Evolutionary conservation across 2,888 invertebrate species (phyloP).

Genomic region (Meta bourneti): DNA sequence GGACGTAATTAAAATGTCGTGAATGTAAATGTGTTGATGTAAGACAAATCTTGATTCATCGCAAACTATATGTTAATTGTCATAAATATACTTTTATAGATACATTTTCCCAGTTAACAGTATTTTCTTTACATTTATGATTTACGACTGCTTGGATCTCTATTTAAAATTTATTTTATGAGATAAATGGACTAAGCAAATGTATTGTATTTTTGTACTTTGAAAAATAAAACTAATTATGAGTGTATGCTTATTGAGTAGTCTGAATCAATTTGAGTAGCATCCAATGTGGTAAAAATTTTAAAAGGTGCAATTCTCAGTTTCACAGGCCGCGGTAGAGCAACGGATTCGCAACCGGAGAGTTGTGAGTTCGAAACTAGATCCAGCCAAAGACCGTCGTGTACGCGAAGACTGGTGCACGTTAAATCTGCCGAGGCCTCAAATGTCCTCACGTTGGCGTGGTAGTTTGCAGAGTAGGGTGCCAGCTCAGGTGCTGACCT

Average conservation of each 20-base stretch:
- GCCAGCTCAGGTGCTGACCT: no score
- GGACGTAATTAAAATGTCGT: conserved; percentile 21
- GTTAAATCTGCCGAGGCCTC: no score
- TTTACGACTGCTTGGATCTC: conserved; percentile 59
- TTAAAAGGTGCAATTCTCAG: no score
- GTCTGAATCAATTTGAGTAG: background rate
- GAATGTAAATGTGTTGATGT: conserved; percentile 48
- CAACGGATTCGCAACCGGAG: no score
- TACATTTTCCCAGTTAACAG: conserved; percentile 57
- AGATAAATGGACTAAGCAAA: conserved; percentile 69
- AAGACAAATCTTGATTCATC: conserved; percentile 44
- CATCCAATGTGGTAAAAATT: no score
- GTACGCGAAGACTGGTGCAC: no score
- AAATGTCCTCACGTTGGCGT: no score
- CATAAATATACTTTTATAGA: conserved; percentile 74
- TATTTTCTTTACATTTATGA: conserved; percentile 75
- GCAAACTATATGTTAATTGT: conserved; percentile 57
- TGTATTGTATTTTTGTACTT: conserved; percentile 76
- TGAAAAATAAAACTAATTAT: conserved; percentile 74
- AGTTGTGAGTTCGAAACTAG: no score
- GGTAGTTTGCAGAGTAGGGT: no score
- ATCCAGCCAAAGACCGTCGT: no score
- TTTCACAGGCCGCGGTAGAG: no score
- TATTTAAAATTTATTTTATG: conserved; percentile 74
- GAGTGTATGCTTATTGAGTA: conserved; percentile 44